phyloP scores from a whole-genome alignment of 2,888 invertebrate genomes.

The Schizaphis graminum region DNA sequence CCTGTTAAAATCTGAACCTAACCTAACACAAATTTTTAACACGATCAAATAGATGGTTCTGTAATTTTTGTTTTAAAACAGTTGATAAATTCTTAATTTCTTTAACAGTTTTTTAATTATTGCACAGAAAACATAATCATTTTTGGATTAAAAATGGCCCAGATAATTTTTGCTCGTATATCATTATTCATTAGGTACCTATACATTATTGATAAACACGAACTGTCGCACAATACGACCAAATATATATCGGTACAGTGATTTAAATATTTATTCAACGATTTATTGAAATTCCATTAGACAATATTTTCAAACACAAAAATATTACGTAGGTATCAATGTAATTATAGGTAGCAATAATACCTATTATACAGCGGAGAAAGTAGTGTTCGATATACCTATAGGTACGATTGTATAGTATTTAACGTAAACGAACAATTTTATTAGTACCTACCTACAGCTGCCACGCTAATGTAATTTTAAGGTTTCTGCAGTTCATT shows the following conservation, averaged over 20 bases:
- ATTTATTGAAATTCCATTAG: background rate
- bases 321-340: background rate
- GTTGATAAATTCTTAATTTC: background rate
- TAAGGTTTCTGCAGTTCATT: conserved; percentile 48
- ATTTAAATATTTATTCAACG: background rate
- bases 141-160: background rate
- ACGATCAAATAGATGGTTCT: background rate
- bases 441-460: background rate
- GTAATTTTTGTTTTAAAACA: background rate
- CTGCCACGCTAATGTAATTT: background rate
- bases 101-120: background rate
- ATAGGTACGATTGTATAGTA: background rate
- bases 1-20: background rate
- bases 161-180: background rate
- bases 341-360: background rate
- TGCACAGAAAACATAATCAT: background rate
- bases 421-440: background rate
- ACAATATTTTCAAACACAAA: background rate
- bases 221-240: background rate
- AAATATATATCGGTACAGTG: background rate
- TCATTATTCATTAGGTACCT: background rate
- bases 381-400: background rate
- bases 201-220: background rate
- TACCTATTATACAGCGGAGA: background rate
- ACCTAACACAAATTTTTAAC: background rate